Conservation (phyloP, 2,888 invertebrate species). For the Meteorus cinctellus region DNA sequence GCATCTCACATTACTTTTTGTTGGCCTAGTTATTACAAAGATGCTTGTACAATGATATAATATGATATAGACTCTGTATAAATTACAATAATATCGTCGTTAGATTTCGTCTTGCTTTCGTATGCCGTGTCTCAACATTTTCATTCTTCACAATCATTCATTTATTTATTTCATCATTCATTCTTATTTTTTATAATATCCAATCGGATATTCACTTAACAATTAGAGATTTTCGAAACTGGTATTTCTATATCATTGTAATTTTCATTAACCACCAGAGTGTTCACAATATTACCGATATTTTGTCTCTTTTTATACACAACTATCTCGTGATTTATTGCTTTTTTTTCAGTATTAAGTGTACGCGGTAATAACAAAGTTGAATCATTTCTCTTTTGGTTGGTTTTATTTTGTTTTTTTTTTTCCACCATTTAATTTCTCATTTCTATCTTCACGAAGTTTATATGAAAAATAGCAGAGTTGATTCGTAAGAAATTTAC, state of each 20-base stretch:
- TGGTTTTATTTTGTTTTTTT: constrained; percentile 45
- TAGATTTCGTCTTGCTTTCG: constrained; percentile 16
- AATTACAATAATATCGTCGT: constrained; percentile 69
- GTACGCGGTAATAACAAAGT: constrained; percentile 13
- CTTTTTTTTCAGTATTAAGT: constrained; percentile 12
- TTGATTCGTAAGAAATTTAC: constrained; percentile 49
- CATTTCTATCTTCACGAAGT: constrained; percentile 27
- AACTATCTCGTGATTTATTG: constrained; percentile 41
- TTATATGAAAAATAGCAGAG: not conserved
- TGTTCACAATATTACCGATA: constrained; percentile 4
- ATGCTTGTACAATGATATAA: constrained; percentile 68
- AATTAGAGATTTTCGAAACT: constrained; percentile 14
- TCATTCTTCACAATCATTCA: constrained; percentile 37
- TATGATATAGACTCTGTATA: constrained; percentile 72
- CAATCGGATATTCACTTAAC: constrained; percentile 33
- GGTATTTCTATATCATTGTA: constrained; percentile 32
- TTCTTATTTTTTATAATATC: constrained; percentile 12
- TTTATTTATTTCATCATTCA: not conserved
- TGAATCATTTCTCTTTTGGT: constrained; percentile 22
- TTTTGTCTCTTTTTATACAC: constrained; percentile 44
- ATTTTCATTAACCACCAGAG: constrained; percentile 19
- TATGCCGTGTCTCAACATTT: constrained; percentile 8
- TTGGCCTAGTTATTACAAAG: constrained; percentile 62
- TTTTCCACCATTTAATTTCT: constrained; percentile 38
- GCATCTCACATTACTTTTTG: constrained; percentile 9